Conservation (phyloP, 2,797 vertebrate genomes). For the Geotrypetes seraphini region DNA sequence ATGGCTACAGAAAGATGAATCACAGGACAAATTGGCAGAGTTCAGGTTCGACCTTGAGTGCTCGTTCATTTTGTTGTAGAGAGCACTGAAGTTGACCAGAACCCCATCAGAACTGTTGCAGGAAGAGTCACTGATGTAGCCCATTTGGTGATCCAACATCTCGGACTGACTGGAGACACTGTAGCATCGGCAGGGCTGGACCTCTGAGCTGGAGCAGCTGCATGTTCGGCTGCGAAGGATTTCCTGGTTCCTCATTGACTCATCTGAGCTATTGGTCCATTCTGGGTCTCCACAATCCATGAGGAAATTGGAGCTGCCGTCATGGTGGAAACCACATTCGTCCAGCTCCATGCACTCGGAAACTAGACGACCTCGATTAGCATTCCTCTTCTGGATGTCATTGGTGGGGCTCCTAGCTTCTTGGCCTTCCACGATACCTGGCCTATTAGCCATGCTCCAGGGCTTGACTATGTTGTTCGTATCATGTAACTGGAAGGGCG, state of each 20-base stretch:
- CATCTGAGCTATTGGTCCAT: slow-evolving; percentile 68
- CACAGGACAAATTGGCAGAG: slow-evolving; percentile 60
- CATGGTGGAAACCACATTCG: slow-evolving; percentile 56
- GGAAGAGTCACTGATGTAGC: slow-evolving; percentile 84
- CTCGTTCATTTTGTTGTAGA: slow-evolving; percentile 85
- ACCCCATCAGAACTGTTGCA: slow-evolving; percentile 91
- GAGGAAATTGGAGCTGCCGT: slow-evolving; percentile 72
- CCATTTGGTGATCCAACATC: slow-evolving; percentile 63
- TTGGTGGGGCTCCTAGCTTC: slow-evolving; percentile 42
- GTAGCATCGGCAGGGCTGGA: slow-evolving; percentile 67
- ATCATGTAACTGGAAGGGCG: slow-evolving; percentile 42
- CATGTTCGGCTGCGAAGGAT: slow-evolving; percentile 42
- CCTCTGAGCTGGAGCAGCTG: slow-evolving; percentile 53
- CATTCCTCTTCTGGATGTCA: slow-evolving; percentile 26
- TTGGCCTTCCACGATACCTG: slow-evolving; percentile 48
- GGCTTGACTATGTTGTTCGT: slow-evolving; percentile 37
- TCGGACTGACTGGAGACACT: slow-evolving; percentile 71
- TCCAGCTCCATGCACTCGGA: slow-evolving; percentile 58
- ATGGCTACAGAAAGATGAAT: slow-evolving; percentile 67
- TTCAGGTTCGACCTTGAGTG: slow-evolving; percentile 59
- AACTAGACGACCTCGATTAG: slow-evolving; percentile 34
- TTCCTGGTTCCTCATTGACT: slow-evolving; percentile 51
- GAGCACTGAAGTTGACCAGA: slow-evolving; percentile 91
- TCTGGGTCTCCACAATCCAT: slow-evolving; percentile 78
- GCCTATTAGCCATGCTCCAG: slow-evolving; percentile 47